Percentiles rank a stretch among this genome's conserved stretches.
These are phyloP conservation scores for Muscidifurax raptorellus DNA, from an alignment of 1,140 invertebrate species.

Conservation along the genomic window DNA sequence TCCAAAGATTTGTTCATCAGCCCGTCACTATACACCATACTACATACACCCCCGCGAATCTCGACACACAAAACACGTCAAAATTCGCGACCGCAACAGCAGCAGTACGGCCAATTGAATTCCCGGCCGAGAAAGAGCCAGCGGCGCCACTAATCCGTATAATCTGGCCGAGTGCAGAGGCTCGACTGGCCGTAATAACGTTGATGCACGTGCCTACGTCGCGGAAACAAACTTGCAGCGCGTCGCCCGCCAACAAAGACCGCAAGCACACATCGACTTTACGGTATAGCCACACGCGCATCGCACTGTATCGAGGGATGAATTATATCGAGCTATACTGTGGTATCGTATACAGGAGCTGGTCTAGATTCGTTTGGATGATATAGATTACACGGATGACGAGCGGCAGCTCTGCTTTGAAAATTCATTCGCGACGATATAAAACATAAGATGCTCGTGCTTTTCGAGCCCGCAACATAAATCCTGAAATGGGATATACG, in stretches of 20 bases:
- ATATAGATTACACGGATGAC: background rate
- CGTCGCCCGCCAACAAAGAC: conserved; percentile 2
- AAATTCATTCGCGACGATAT: background rate
- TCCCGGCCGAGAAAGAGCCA: background rate
- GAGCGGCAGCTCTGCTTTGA: background rate
- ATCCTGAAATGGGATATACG: background rate
- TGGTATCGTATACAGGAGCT: too few species aligned
- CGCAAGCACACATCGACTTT: conserved; percentile 20
- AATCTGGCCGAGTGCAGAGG: background rate
- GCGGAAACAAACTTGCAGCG: conserved; percentile 28
- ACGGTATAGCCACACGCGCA: background rate
- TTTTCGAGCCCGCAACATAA: conserved; percentile 15
- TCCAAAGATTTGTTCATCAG: too few species aligned
- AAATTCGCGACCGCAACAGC: background rate
- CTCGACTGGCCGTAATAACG: conserved; percentile 26
- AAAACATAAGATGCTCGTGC: background rate
- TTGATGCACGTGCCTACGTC: conserved; percentile 33
- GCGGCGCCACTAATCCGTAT: conserved; percentile 16
- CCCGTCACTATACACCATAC: background rate
- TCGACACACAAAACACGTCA: background rate
- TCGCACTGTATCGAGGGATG: background rate
- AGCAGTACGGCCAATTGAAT: background rate
- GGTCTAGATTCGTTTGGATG: background rate
- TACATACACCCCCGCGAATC: background rate
- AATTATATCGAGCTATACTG: conserved; percentile 8